Percentiles rank a stretch among this genome's conserved stretches.
These are phyloP conservation scores for Callaeas wilsoni DNA, from an alignment of 2,113 vertebrate species.

Conservation along the genomic window DNA sequence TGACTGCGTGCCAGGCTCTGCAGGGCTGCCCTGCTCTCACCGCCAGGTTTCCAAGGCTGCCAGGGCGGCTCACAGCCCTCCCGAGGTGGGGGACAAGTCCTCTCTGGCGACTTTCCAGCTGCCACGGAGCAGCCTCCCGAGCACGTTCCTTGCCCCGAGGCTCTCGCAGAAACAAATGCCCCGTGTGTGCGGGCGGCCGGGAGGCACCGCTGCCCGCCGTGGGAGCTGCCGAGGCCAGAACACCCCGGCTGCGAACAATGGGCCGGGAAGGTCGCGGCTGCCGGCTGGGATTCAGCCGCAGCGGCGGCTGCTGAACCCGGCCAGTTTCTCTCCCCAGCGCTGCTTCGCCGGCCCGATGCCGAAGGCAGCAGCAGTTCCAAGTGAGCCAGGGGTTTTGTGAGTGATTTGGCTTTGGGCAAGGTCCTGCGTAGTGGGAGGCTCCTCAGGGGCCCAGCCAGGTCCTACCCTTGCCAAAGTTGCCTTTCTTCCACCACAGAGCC, in stretches of 20 bases:
- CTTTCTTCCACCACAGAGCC: not conserved
- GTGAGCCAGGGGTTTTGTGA: not conserved
- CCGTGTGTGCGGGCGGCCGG: accelerated
- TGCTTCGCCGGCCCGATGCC: accelerated
- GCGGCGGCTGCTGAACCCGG: accelerated
- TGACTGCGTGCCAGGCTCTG: not conserved
- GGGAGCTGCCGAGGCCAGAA: not conserved
- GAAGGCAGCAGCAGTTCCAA: not conserved
- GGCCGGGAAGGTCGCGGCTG: accelerated
- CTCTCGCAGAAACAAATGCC: not conserved
- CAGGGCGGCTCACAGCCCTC: accelerated
- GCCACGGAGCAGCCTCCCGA: not conserved
- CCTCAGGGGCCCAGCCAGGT: not conserved
- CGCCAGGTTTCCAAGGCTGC: not conserved
- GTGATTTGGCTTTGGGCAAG: not conserved
- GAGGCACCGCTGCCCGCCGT: accelerated
- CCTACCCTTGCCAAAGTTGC: not conserved
- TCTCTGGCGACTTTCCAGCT: accelerated
- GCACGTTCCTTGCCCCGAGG: not conserved
- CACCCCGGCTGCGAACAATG: accelerated
- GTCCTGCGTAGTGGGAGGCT: accelerated
- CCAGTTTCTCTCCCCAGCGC: accelerated
- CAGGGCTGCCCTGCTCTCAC: not conserved
- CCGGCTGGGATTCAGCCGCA: not conserved
- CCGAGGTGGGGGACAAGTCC: accelerated